phyloP scores from a whole-genome alignment of 2,888 invertebrate genomes.

The Orthosia cruda region DNA sequence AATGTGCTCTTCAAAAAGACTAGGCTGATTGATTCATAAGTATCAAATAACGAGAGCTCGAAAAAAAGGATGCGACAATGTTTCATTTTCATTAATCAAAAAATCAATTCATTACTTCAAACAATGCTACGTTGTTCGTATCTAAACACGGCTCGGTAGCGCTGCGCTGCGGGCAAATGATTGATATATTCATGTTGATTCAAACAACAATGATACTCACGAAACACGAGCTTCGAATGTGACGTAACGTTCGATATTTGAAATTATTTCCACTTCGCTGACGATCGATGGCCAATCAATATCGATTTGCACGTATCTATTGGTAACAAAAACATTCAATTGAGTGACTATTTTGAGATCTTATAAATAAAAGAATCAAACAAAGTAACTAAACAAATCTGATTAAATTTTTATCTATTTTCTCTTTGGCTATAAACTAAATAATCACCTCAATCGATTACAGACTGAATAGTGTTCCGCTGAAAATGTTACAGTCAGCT shows the following conservation, averaged over 20 bases:
- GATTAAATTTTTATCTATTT: background rate
- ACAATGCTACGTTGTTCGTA: conserved; percentile 26
- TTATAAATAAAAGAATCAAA: conserved; percentile 4
- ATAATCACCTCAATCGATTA: conserved; percentile 11
- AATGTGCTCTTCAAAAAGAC: conserved; percentile 39
- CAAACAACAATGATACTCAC: conserved; percentile 55
- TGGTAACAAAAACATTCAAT: conserved; percentile 39
- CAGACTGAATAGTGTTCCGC: background rate
- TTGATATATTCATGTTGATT: conserved; percentile 60
- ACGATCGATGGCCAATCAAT: conserved; percentile 40
- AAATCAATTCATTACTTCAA: conserved; percentile 34
- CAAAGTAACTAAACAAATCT: background rate
- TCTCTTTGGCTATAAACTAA: background rate
- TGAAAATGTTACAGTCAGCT: conserved; percentile 19
- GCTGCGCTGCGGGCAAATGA: conserved; percentile 33
- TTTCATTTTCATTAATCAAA: conserved; percentile 41
- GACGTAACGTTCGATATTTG: conserved; percentile 51
- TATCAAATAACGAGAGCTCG: conserved; percentile 33
- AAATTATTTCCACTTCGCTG: conserved; percentile 36
- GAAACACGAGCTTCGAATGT: conserved; percentile 47
- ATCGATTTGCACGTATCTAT: conserved; percentile 40
- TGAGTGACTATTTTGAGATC: conserved; percentile 13
- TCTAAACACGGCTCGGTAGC: conserved; percentile 27
- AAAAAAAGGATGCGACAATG: conserved; percentile 14
- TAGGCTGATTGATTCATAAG: conserved; percentile 47